Evolutionary conservation across 2,113 vertebrate genomes (phyloP).

Genomic region (Stercorarius parasiticus): DNA sequence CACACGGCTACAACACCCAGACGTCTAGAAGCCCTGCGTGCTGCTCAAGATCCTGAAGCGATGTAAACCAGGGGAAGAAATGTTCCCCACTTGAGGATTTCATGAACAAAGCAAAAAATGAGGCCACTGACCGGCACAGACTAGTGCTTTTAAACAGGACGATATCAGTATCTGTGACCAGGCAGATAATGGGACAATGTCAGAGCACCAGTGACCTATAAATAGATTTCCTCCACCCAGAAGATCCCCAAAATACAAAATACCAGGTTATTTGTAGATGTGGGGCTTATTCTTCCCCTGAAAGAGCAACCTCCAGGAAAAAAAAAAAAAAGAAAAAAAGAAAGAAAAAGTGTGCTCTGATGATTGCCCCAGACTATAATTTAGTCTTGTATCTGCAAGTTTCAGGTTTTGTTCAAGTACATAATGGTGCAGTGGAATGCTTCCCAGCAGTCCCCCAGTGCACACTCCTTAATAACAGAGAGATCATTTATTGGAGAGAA

Average conservation of each 20-base stretch:
- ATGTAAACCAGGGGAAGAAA: background rate
- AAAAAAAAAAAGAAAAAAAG: background rate
- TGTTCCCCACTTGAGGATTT: background rate
- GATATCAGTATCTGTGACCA: background rate
- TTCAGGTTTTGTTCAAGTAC: conserved; percentile 56
- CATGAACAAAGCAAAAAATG: background rate
- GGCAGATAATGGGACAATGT: background rate
- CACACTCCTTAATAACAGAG: conserved; percentile 61
- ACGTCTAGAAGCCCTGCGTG: background rate
- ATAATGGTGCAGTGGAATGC: conserved; percentile 55
- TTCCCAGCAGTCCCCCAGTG: conserved; percentile 43
- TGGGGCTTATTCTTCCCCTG: background rate
- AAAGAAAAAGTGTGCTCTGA: background rate
- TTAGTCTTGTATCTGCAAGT: conserved; percentile 55
- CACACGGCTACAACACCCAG: background rate
- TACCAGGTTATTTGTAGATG: background rate
- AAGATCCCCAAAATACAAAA: background rate
- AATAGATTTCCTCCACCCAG: background rate
- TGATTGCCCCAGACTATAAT: conserved; percentile 55
- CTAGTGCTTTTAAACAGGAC: background rate
- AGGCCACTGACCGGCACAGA: background rate
- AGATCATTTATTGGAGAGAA: conserved; percentile 57
- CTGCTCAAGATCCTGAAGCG: background rate
- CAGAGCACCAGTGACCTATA: background rate
- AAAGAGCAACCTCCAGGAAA: background rate